Evolutionary conservation across 2,797 vertebrate genomes (phyloP), one percentile per base, ranked within the genome.

Genomic region (Delichon dasypus): DNA sequence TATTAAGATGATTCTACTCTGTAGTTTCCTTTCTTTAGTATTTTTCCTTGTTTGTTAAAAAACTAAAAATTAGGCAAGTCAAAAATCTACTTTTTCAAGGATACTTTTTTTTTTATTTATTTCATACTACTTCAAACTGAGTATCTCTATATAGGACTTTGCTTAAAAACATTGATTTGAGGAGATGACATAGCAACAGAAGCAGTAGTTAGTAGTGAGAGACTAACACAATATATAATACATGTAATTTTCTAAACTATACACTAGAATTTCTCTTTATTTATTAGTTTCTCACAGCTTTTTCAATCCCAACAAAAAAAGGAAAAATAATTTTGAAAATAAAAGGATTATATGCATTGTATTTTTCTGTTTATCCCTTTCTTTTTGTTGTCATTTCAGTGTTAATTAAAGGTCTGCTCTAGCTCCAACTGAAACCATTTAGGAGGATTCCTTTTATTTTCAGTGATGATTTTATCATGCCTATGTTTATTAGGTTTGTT

Each of bases 381-480:
- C 47, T 50, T 95, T 88, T 66, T 86, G 34, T 57, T 64, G 58
- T n/a, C 21, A 55, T 88, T 94, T 81, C 7, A 3, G 17, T 88
- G 53, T 94, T 96, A 93, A 93, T 93, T 93, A 85, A 79, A 86
- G 40, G 51, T 62, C 55, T 67, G 34, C 5, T 64, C 6, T 48
- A 73, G 48, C 71, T 82, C 51, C 4, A 13, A 10, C 6, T 78
- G 51, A 86, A 94, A 45, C 44, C 62, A 76, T 88, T 89, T 92
- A 85, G 70, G 89, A 94, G 42, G 38, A 38, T 68, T 93, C 27
- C 53, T 90, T 95, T 92, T 91, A 53, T 96, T 94, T 92, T 82
- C 83, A 77, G 71, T 88, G 80, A 81, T 79, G 85, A 90, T 94
- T 94, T 94, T 91, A 94, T 95, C 94, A 80, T 53, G 60, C 22